Evolutionary conservation across 2,113 vertebrate genomes (phyloP), one percentile per base, ranked within the genome.

Genomic region (Anguilla rostrata): DNA sequence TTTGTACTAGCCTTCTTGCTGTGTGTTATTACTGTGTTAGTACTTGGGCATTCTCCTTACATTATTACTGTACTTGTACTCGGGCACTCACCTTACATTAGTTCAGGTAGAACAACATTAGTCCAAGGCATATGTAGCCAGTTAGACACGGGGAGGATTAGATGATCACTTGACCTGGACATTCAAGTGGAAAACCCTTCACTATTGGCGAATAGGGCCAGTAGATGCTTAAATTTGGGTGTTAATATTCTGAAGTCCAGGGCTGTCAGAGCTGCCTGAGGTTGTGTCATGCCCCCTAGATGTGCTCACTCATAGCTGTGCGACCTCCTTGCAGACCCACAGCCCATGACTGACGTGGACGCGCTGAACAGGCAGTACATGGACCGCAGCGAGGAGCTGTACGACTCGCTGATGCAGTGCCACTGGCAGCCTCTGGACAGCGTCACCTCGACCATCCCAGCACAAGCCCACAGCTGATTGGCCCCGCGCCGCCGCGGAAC

Each of bases 341-440:
- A 94, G 78, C 89, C 91, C 22, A 93, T 92, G 7, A 89, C 97
- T 88, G 96, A 97, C 85, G 94, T 97, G 90, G 97, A 98, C 71
- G 92, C 95, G 84, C 95, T 97, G 93, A 98, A 99, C 93, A 96
- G 93, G 88, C 95, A 97, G 46, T 98, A 95, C 91, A 97, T 97
- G 96, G 95, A 97, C 90, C 94, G 94, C 91, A 98, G 98, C 26
- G 97, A 98, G 94, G 98, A 99, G 90, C 93, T 99, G 26, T 98
- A 96, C 0, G 95, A 98, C 46, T 95, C 97, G 20, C 95, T 99
- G 88, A 97, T 98, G 97, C 93, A 92, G 91, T 97, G 96, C 92
- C 97, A 96, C 90, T 98, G 97, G 97, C 97, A 98, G 81, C 96
- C 97, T 75, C 90, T 98, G 92, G 97, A 98, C 92, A 96, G 95